Conservation (phyloP, 2,888 invertebrate genomes). For the Scelioninae gen. 1 region DNA sequence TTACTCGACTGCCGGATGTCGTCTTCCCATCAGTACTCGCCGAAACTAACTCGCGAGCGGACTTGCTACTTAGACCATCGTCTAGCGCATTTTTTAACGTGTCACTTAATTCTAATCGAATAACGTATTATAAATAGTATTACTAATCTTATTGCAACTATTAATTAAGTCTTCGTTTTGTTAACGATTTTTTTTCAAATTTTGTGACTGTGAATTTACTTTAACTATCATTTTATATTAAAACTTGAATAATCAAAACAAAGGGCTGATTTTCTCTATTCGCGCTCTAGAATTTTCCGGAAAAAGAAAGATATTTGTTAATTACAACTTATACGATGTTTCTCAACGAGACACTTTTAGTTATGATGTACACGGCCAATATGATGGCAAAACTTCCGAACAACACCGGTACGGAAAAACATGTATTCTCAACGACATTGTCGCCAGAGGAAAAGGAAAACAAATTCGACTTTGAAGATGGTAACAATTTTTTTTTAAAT, state of each 20-base stretch:
- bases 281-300: too few relatives aligned
- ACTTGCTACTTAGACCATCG: slow-evolving; percentile 30
- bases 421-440: slow-evolving; percentile 76
- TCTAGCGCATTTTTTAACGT: slow-evolving; percentile 16
- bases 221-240: too few relatives aligned
- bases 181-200: not conserved
- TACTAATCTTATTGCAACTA: slow-evolving; percentile 30
- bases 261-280: too few relatives aligned
- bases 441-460: slow-evolving; percentile 80
- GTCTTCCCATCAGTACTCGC: slow-evolving; percentile 64
- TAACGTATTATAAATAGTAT: slow-evolving; percentile 51
- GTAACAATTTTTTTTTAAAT: slow-evolving; percentile 66
- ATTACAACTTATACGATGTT: slow-evolving; percentile 72
- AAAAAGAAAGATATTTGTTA: not conserved
- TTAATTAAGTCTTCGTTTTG: not conserved
- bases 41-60: slow-evolving; percentile 67
- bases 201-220: slow-evolving; percentile 30
- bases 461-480: slow-evolving; percentile 79
- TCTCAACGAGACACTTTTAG: slow-evolving; percentile 78
- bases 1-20: slow-evolving; percentile 69
- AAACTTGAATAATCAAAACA: too few relatives aligned
- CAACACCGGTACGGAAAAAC: slow-evolving; percentile 69
- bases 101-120: not conserved
- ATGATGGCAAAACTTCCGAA: slow-evolving; percentile 78
- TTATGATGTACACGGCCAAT: slow-evolving; percentile 79